Base-by-base conservation (phyloP, 1,140 invertebrate genomes). In the Pantala flavescens region DNA sequence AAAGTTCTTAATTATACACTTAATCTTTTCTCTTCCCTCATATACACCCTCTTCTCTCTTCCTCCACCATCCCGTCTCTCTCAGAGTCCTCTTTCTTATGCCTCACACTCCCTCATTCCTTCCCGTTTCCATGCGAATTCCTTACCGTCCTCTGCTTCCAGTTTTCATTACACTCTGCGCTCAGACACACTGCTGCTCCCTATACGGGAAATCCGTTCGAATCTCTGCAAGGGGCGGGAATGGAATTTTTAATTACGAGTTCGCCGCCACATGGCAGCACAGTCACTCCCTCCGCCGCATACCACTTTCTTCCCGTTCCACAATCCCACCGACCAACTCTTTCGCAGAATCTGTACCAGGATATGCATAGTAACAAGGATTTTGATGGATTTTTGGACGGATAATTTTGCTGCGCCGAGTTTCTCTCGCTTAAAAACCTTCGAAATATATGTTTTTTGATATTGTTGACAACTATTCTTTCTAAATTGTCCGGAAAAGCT, bases 211-310 rank as follows among this genome's bases (percentile, higher is more conserved):
- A 63, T 63, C 49, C 49, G 49, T 63, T 63, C 49, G 49, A 63
- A 63, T 63, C 49, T 63, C 49, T 16, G 49, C 49, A 19, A 36
- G 49, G 49, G 49, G 49, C 49, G 16, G 49, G 49, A 63, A 63
- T 63, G 49, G 49, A 63, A 63, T 63, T 63, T 63, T 63, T 63
- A 63, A 63, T 63, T 63, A 63, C 49, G 49, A 19, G 49, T 19
- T 63, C 49, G 49, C 14, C 49, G n/a, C 49, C 49, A 12, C 49
- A 63, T 63, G 49, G 49, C 49, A 63, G 14, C 49, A 63, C 49
- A 21, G 49, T 63, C 49, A 19, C 49, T 21, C 49, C n/a, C 49
- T 3, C 49, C 5, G 16, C 49, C 49, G 49, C 49, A 16, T 21
- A 14, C 49, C 12, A 16, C 49, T 21, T 16, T 12, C 12, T 21